Percentiles rank a stretch among this genome's conserved stretches.
Conservation (phyloP, 1,140 invertebrate species). For the Antheraea pernyi region DNA sequence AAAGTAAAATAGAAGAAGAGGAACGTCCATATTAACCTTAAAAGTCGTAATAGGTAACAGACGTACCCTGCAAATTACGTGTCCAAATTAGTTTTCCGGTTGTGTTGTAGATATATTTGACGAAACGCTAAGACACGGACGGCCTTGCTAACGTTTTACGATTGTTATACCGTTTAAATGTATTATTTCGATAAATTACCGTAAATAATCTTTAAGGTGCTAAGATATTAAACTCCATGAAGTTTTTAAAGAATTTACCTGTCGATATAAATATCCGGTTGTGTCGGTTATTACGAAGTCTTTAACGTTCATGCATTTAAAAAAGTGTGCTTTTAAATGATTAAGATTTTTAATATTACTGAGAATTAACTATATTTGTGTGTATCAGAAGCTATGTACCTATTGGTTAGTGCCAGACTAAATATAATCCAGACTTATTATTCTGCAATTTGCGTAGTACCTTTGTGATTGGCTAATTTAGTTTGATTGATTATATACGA, state of each 20-base stretch:
- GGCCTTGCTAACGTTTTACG: slow-evolving; percentile 11
- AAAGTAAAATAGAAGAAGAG: too few species aligned
- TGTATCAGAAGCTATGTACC: too few species aligned
- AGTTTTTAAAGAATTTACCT: background rate
- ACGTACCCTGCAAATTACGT: background rate
- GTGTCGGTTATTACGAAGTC: background rate
- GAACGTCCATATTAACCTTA: too few species aligned
- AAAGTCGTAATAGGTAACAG: background rate
- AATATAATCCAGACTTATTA: too few species aligned
- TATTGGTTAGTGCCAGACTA: too few species aligned
- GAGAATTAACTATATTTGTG: too few species aligned
- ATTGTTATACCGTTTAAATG: background rate
- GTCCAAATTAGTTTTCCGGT: background rate
- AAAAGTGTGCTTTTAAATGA: background rate
- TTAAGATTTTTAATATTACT: background rate
- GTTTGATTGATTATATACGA: too few species aligned
- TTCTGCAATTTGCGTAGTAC: too few species aligned
- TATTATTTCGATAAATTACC: slow-evolving; percentile 11
- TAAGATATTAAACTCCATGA: slow-evolving; percentile 1
- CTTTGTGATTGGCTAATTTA: too few species aligned
- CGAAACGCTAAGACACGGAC: slow-evolving; percentile 2
- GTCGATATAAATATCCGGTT: background rate
- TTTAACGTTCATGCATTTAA: background rate
- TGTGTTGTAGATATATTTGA: background rate
- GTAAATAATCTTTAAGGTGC: slow-evolving; percentile 10